Evolutionary conservation across 2,113 vertebrate genomes (phyloP), one percentile per base, ranked within the genome.

Genomic region (Oceanites oceanicus): DNA sequence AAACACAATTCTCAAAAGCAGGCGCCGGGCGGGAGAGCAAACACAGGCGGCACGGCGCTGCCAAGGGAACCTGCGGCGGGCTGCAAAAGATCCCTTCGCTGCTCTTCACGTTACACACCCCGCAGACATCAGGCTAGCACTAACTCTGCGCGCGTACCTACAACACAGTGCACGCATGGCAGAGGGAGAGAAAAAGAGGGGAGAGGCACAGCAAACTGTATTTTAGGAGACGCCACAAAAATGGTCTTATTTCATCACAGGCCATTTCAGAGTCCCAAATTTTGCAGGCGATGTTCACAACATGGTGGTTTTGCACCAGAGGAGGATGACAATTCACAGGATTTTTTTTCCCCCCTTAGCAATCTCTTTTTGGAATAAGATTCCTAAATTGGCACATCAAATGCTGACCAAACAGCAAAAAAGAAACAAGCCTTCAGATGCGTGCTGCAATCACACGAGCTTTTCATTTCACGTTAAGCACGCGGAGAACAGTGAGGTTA

Each of bases 271-370:
- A 36, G 72, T 58, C 78, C 75, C 90, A 65, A 50, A 42, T 94
- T 95, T 91, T 87, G 76, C 95, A 81, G 77, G 58, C 70, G 53
- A 82, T 87, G n/a, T 70, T 93, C 84, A 75, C 76, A 89, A 88
- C 56, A 91, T 80, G 89, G 92, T 87, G 80, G 86, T 75, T 94
- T 96, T 47, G 90, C 90, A 92, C 55, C 76, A 86, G 36, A 62
- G 42, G 50, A 70, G 55, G 92, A 90, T 36, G 71, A 63, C 15
- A 83, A 82, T 76, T 86, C 0, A 5, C 13, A n/a, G 74, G 40
- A 38, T 42, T n/a, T 15, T 70, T 45, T 45, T 13, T 47, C 40
- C 15, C 16, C 45, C 13, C n/a, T 44, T 21, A 83, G 52, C 62
- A 74, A 29, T 42, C 29, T 14, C 62, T 78, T 92, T 95, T 88